These are phyloP conservation scores for Nylanderia fulva DNA, from an alignment of 1,140 invertebrate species.

Conservation along the genomic window DNA sequence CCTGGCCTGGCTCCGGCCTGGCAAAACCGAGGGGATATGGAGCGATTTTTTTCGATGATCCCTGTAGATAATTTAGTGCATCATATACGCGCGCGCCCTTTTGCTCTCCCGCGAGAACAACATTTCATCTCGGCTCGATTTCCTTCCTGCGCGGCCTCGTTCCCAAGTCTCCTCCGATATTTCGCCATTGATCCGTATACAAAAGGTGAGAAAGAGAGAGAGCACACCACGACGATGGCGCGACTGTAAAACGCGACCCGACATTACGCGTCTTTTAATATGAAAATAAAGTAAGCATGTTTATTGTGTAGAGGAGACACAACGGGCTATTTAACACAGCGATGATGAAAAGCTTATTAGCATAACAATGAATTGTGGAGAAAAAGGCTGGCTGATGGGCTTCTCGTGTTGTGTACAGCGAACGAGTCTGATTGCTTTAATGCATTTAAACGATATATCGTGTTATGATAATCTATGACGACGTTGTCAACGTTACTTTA, in stretches of 20 bases:
- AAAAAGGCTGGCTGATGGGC: background rate
- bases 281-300: conserved; percentile 5
- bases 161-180: conserved; percentile 15
- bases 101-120: conserved; percentile 45
- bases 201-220: conserved; percentile 3
- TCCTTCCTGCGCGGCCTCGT: background rate
- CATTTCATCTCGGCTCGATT: conserved; percentile 54
- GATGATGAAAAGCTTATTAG: too few relatives aligned
- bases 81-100: conserved; percentile 1
- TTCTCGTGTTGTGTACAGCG: background rate
- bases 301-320: background rate
- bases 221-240: background rate
- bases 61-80: conserved; percentile 56
- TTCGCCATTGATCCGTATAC: conserved; percentile 18
- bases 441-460: conserved; percentile 9
- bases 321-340: too few relatives aligned
- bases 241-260: background rate
- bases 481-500: conserved; percentile 2
- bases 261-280: background rate
- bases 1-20: background rate
- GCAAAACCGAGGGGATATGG: conserved; percentile 9
- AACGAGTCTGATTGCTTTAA: conserved; percentile 24
- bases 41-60: conserved; percentile 50
- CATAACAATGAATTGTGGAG: background rate
- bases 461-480: background rate